These are phyloP conservation scores for Nicator chloris DNA, from an alignment of 2,113 vertebrate species.

Conservation along the genomic window DNA sequence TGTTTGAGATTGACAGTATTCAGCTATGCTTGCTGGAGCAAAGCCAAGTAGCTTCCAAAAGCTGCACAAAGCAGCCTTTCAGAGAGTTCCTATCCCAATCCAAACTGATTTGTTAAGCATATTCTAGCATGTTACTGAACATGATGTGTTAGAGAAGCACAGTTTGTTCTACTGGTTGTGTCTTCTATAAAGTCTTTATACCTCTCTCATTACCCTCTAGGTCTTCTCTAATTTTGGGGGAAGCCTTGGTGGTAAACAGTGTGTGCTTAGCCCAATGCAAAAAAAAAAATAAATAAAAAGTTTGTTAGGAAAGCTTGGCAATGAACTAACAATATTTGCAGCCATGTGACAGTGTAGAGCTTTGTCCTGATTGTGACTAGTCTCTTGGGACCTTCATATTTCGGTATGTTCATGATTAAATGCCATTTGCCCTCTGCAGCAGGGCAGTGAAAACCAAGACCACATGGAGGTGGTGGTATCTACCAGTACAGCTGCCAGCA, in stretches of 20 bases:
- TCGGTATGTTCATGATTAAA: neutral
- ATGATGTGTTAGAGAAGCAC: neutral
- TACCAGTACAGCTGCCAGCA: neutral
- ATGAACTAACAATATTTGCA: neutral
- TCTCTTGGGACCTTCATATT: neutral
- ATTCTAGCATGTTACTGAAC: neutral
- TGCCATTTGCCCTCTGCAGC: neutral
- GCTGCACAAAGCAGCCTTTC: neutral
- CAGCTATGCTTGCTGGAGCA: neutral
- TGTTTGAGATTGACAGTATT: neutral
- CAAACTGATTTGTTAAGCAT: neutral
- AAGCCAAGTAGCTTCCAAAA: constrained; percentile 1
- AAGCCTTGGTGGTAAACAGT: neutral
- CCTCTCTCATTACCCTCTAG: neutral
- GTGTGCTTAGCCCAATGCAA: neutral
- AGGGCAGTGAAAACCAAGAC: neutral
- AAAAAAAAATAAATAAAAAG: neutral
- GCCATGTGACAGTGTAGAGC: neutral
- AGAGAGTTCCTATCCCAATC: neutral
- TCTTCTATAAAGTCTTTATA: neutral
- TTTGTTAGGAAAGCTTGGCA: neutral
- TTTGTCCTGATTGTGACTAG: neutral
- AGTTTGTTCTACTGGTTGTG: neutral
- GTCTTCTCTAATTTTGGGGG: neutral
- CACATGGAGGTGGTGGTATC: rapidly evolving